Conservation (phyloP, 2,797 vertebrate genomes). For the Pseudomugil tenellus region DNA sequence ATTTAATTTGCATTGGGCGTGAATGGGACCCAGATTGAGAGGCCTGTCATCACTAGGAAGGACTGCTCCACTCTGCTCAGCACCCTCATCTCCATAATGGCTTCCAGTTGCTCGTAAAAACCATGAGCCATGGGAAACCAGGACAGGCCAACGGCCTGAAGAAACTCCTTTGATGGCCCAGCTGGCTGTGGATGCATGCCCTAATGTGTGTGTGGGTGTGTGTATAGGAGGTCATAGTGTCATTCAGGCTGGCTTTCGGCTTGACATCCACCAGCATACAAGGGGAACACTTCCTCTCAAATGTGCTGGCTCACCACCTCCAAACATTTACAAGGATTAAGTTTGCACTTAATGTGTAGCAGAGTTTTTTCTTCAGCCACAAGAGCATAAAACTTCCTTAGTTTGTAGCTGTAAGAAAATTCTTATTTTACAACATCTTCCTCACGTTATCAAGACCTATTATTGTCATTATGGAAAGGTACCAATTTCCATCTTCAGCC, state of each 20-base stretch:
- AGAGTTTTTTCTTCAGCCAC: neutral
- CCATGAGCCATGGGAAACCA: slow-evolving; percentile 75
- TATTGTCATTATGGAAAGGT: slow-evolving; percentile 15
- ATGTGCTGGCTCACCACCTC: neutral
- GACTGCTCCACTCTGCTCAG: slow-evolving; percentile 60
- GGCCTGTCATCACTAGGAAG: slow-evolving; percentile 74
- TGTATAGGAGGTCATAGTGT: slow-evolving; percentile 4
- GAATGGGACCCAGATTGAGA: slow-evolving; percentile 68
- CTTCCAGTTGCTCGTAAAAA: slow-evolving; percentile 86
- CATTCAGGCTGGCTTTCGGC: neutral
- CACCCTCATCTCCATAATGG: slow-evolving; percentile 83
- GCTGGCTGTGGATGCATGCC: slow-evolving; percentile 20
- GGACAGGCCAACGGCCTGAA: slow-evolving; percentile 60
- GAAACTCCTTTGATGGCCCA: slow-evolving; percentile 50
- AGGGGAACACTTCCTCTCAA: slow-evolving; percentile 6
- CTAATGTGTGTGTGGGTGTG: neutral
- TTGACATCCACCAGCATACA: neutral
- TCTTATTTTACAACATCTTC: slow-evolving; percentile 16
- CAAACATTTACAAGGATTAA: slow-evolving; percentile 9
- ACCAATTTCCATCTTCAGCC: slow-evolving; percentile 8
- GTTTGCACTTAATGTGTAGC: neutral
- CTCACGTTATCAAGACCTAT: slow-evolving; percentile 20
- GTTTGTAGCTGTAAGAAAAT: slow-evolving; percentile 3
- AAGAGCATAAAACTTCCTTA: slow-evolving; percentile 10
- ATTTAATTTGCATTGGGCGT: slow-evolving; percentile 79